Percentiles rank a stretch among this genome's conserved stretches.
These are phyloP conservation scores for Phengaris arion DNA, from an alignment of 2,888 invertebrate species.

Conservation along the genomic window DNA sequence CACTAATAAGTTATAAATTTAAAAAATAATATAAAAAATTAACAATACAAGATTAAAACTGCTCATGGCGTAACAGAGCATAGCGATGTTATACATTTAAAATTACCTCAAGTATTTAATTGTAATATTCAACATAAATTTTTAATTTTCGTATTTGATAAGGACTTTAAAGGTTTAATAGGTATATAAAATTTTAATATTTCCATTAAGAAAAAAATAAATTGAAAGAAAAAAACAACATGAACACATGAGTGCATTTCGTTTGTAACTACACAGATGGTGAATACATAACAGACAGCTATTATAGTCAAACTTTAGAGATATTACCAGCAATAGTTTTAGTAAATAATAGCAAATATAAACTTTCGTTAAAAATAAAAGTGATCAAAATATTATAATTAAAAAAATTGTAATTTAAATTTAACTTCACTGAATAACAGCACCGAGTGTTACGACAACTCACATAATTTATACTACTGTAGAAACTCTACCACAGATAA, in stretches of 20 bases:
- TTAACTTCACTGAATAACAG: background rate
- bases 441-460: background rate
- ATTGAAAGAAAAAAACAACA: background rate
- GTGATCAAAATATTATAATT: background rate
- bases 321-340: background rate
- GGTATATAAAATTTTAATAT: too few relatives aligned
- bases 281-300: background rate
- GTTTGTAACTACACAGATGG: constrained; percentile 14
- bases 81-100: too few relatives aligned
- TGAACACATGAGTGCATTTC: background rate
- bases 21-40: too few relatives aligned
- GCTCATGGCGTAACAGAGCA: too few relatives aligned
- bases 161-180: too few relatives aligned
- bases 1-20: too few relatives aligned
- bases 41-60: too few relatives aligned
- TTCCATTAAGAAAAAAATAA: too few relatives aligned
- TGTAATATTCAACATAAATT: too few relatives aligned
- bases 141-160: too few relatives aligned
- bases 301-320: background rate
- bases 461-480: constrained; percentile 4
- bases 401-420: constrained; percentile 8
- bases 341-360: constrained; percentile 18
- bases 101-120: too few relatives aligned
- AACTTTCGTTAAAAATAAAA: background rate
- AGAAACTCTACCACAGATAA: constrained; percentile 26